Evolutionary conservation across 2,113 vertebrate species (phyloP).

Genomic region (Cryptotis parvus): DNA sequence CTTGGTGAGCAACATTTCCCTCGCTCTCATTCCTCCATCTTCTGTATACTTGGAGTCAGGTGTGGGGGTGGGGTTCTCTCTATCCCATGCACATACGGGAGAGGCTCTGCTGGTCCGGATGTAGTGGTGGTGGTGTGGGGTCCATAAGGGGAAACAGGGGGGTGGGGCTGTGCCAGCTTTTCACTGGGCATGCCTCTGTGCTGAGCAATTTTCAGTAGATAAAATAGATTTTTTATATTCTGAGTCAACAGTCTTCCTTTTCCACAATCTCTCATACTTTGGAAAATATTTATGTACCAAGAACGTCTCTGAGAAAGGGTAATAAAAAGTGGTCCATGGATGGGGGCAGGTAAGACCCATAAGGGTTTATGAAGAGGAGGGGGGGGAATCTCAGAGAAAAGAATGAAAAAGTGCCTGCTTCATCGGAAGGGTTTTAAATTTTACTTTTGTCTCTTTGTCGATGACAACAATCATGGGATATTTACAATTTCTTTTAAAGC

Average conservation of each 20-base stretch:
- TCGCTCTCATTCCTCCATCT: background rate
- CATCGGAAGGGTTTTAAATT: background rate
- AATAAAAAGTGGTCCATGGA: background rate
- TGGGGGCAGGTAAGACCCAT: background rate
- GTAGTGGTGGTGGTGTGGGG: background rate
- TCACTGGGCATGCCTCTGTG: background rate
- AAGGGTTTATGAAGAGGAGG: background rate
- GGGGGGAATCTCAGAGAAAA: background rate
- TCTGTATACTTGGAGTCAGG: background rate
- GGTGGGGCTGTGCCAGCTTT: background rate
- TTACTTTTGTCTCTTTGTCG: slow-evolving; percentile 1
- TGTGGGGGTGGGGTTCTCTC: background rate
- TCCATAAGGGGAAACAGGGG: background rate
- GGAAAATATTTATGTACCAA: background rate
- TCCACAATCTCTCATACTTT: background rate
- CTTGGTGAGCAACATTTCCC: background rate
- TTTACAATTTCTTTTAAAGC: background rate
- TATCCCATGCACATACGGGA: background rate
- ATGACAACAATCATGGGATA: background rate
- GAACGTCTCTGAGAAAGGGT: background rate
- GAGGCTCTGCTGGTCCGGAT: background rate
- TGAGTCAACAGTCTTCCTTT: slow-evolving; percentile 36
- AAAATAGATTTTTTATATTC: background rate
- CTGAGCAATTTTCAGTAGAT: background rate
- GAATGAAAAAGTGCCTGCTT: background rate